Percentiles rank a stretch among this genome's conserved stretches.
Evolutionary conservation across 2,113 vertebrate genomes (phyloP).

Genomic region (Mormyrus iriodes): DNA sequence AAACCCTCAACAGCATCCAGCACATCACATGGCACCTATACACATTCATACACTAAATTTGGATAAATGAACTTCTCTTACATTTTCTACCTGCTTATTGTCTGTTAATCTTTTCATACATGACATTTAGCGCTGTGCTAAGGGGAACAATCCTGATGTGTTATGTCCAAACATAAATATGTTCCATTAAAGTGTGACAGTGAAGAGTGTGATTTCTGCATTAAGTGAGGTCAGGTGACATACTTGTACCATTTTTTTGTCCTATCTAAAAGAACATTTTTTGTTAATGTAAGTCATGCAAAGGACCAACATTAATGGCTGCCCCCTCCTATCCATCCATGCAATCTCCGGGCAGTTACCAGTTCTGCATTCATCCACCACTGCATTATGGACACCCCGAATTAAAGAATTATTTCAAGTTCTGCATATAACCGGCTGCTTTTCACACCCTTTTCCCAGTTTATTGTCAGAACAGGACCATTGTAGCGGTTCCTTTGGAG

Average conservation of each 20-base stretch:
- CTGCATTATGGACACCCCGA: neutral
- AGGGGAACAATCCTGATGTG: neutral
- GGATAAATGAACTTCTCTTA: neutral
- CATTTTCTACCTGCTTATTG: neutral
- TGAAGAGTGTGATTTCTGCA: neutral
- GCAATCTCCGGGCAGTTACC: neutral
- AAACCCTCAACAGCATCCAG: neutral
- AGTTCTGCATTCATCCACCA: neutral
- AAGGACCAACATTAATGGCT: neutral
- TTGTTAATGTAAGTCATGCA: neutral
- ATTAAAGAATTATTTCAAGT: neutral
- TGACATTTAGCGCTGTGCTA: neutral
- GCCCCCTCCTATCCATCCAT: neutral
- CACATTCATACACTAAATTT: neutral
- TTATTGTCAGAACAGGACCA: neutral
- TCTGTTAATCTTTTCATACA: neutral
- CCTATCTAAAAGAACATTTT: neutral
- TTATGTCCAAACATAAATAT: neutral
- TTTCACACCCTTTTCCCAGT: neutral
- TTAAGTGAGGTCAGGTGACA: neutral
- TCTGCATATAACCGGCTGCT: neutral
- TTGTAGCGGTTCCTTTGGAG: neutral
- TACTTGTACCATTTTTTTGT: neutral
- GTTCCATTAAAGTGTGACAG: neutral
- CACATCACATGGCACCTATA: neutral